A percentile compares a stretch with the other conserved stretches of the same genome.
phyloP scores from a whole-genome alignment of 2,888 invertebrate genomes.

The Saturnia pavonia region DNA sequence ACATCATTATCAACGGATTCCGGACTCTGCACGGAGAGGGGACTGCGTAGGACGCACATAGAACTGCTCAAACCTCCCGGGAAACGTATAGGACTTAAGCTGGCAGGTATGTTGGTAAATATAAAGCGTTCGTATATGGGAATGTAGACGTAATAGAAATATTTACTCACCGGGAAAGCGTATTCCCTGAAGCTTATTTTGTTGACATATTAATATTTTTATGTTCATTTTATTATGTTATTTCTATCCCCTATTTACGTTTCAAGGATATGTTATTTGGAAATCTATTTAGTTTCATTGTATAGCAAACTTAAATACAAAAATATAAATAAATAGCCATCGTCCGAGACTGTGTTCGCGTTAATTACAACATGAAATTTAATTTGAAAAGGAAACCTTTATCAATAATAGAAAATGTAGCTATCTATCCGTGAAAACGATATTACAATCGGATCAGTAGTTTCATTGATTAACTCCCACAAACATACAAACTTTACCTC shows the following conservation, averaged over 20 bases:
- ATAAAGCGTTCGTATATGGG: neutral
- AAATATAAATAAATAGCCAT: too few species aligned
- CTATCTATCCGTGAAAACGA: too few species aligned
- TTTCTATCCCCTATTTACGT: neutral
- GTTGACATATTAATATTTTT: neutral
- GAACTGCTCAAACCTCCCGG: conserved; percentile 79
- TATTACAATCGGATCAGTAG: too few species aligned
- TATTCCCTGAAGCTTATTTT: conserved; percentile 4
- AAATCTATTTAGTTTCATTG: neutral
- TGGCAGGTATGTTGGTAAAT: conserved; percentile 69
- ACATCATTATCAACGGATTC: conserved; percentile 77
- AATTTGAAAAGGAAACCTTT: too few species aligned
- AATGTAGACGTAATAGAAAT: conserved; percentile 1
- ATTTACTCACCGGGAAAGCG: neutral
- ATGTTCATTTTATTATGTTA: neutral
- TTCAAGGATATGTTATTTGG: neutral
- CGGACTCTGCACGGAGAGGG: conserved; percentile 74
- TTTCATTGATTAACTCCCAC: too few species aligned
- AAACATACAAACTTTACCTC: too few species aligned
- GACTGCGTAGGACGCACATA: conserved; percentile 72
- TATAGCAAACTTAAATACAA: too few species aligned
- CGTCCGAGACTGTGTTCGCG: too few species aligned
- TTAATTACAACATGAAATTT: too few species aligned
- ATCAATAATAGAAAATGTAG: too few species aligned
- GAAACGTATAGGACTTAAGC: conserved; percentile 82